Evolutionary conservation across 2,113 vertebrate genomes (phyloP).

Genomic region (Trematocara macrostoma): DNA sequence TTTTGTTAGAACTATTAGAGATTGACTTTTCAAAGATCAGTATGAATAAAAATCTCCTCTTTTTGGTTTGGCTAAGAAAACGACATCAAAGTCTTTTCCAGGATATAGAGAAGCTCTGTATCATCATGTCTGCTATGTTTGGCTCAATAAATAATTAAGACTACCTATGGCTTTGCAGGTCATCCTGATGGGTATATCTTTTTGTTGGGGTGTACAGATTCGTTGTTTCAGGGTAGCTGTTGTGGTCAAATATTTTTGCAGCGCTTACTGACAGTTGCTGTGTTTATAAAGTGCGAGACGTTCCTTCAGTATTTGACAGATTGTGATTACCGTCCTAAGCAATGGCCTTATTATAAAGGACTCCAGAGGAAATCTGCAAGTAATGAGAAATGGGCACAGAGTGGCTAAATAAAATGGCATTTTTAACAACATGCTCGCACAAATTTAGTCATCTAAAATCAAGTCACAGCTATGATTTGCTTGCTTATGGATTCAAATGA

Average conservation of each 20-base stretch:
- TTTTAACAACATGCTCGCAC: background rate
- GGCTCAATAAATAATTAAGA: constrained; percentile 54
- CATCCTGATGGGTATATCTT: background rate
- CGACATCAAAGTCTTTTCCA: constrained; percentile 22
- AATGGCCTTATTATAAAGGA: constrained; percentile 27
- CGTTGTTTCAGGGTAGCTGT: background rate
- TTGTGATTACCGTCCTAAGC: constrained; percentile 27
- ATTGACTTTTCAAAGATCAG: background rate
- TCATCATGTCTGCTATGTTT: constrained; percentile 26
- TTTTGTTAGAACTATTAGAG: constrained; percentile 24
- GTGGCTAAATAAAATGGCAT: constrained; percentile 19
- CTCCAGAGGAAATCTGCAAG: constrained; percentile 36
- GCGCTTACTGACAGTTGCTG: background rate
- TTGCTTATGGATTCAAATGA: background rate
- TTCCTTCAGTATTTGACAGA: background rate
- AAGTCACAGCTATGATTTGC: background rate
- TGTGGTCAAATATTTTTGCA: background rate
- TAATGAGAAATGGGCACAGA: constrained; percentile 50
- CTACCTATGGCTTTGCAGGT: constrained; percentile 9
- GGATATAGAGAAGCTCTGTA: constrained; percentile 6
- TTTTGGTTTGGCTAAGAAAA: background rate
- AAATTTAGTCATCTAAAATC: constrained; percentile 12
- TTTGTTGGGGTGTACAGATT: background rate
- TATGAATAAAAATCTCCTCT: background rate
- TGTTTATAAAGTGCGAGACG: background rate